Evolutionary conservation across 1,140 invertebrate species (phyloP).

Genomic region (Lepidostoma basale): DNA sequence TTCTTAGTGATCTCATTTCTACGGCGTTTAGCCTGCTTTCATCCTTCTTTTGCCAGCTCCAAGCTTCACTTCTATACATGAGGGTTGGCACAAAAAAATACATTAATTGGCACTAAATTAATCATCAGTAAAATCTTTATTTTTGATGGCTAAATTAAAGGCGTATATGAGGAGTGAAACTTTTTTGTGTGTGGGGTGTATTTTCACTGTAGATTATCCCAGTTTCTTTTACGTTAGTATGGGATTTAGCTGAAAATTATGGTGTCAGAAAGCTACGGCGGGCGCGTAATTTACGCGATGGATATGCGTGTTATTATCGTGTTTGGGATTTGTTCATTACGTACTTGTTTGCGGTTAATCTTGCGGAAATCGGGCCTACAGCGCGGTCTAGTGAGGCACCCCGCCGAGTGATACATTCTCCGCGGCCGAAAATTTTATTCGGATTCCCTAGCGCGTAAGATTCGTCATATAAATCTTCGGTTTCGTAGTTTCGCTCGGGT

Average conservation of each 20-base stretch:
- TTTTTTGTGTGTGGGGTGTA: neutral
- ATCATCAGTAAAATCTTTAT: too few species aligned
- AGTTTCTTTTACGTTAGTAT: neutral
- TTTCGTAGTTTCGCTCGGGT: too few species aligned
- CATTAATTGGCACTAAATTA: too few species aligned
- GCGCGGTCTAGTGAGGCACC: neutral
- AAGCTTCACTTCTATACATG: too few species aligned
- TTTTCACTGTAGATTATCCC: neutral
- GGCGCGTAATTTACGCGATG: slow-evolving; percentile 41
- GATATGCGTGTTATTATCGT: slow-evolving; percentile 45
- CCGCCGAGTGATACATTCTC: slow-evolving; percentile 9
- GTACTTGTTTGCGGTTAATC: slow-evolving; percentile 47
- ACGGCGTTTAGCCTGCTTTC: too few species aligned
- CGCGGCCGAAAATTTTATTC: neutral
- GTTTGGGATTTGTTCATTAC: slow-evolving; percentile 47
- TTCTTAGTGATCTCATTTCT: too few species aligned
- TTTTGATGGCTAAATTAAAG: too few species aligned
- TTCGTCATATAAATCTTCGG: too few species aligned
- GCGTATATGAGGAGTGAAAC: neutral
- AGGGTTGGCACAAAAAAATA: too few species aligned
- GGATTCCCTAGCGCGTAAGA: too few species aligned
- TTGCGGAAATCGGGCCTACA: slow-evolving; percentile 39
- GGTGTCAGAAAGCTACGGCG: slow-evolving; percentile 27
- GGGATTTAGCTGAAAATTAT: slow-evolving; percentile 25
- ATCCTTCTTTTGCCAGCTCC: too few species aligned